Percentiles rank a stretch among this genome's conserved stretches.
These are phyloP conservation scores for Zaprionus davidi DNA, from an alignment of 1,140 invertebrate genomes.

Conservation along the genomic window DNA sequence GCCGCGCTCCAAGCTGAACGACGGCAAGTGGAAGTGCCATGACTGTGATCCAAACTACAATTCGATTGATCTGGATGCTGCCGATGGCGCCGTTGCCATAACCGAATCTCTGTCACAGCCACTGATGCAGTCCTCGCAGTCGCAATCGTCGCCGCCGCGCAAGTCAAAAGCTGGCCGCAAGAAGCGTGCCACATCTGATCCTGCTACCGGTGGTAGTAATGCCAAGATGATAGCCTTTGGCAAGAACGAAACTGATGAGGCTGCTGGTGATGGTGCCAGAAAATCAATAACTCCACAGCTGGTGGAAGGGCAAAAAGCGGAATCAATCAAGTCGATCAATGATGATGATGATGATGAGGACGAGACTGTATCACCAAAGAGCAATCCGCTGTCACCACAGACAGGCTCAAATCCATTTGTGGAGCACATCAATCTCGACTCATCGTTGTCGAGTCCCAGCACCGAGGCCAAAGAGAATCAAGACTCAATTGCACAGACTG, in stretches of 20 bases:
- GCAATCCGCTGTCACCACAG: not conserved
- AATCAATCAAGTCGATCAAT: not conserved
- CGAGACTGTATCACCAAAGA: not conserved
- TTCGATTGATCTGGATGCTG: conserved; percentile 2
- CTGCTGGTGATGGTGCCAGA: not conserved
- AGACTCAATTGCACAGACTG: not conserved
- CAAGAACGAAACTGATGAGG: not conserved
- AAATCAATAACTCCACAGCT: not conserved
- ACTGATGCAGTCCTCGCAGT: conserved; percentile 1
- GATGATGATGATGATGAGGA: not conserved
- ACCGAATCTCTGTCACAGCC: not conserved
- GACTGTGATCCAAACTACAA: conserved; percentile 40
- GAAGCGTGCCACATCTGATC: conserved; percentile 54
- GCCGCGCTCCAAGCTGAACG: not conserved
- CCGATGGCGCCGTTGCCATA: not conserved
- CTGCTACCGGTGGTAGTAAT: not conserved
- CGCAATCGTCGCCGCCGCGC: conserved; percentile 21
- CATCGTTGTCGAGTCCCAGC: not conserved
- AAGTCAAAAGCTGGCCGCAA: conserved; percentile 59
- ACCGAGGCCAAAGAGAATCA: conserved; percentile 7
- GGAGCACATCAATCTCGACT: not conserved
- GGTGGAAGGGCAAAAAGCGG: not conserved
- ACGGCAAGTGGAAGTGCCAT: conserved; percentile 66
- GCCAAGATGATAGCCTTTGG: conserved; percentile 12
- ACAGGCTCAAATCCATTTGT: not conserved